phyloP scores from a whole-genome alignment of 2,888 invertebrate species.

The Eustalomyia histrio region DNA sequence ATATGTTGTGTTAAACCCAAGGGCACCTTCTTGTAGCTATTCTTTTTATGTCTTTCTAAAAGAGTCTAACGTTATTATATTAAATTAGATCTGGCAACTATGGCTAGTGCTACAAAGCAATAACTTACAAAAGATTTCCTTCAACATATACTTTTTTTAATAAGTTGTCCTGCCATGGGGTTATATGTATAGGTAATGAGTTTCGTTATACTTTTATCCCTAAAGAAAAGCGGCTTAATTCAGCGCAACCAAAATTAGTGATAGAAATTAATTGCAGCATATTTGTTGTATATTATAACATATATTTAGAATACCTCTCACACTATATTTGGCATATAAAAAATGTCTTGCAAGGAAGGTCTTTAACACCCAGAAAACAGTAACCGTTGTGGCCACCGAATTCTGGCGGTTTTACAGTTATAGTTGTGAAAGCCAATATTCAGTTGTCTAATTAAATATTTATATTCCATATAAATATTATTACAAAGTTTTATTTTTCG shows the following conservation, averaged over 20 bases:
- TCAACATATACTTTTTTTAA: not conserved
- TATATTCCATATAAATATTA: too few relatives aligned
- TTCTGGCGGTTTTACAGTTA: too few relatives aligned
- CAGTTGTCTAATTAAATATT: too few relatives aligned
- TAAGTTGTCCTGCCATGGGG: not conserved
- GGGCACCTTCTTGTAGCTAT: not conserved
- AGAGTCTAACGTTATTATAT: not conserved
- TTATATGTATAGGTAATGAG: not conserved
- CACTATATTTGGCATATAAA: too few relatives aligned
- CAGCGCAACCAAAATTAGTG: slow-evolving; percentile 26
- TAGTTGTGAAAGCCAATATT: too few relatives aligned
- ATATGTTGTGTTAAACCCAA: too few relatives aligned
- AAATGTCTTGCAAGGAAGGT: too few relatives aligned
- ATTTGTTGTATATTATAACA: too few relatives aligned
- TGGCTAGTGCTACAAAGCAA: not conserved
- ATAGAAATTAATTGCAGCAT: slow-evolving; percentile 20
- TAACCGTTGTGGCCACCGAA: too few relatives aligned
- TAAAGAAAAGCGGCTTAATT: slow-evolving; percentile 28
- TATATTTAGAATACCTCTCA: too few relatives aligned
- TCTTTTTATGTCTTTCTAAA: not conserved
- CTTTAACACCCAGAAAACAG: too few relatives aligned
- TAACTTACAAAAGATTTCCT: not conserved
- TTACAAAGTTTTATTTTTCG: too few relatives aligned
- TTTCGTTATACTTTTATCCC: slow-evolving; percentile 23
- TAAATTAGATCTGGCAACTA: not conserved